phyloP scores from a whole-genome alignment of 2,113 vertebrate genomes.

The Acanthochromis polyacanthus region DNA sequence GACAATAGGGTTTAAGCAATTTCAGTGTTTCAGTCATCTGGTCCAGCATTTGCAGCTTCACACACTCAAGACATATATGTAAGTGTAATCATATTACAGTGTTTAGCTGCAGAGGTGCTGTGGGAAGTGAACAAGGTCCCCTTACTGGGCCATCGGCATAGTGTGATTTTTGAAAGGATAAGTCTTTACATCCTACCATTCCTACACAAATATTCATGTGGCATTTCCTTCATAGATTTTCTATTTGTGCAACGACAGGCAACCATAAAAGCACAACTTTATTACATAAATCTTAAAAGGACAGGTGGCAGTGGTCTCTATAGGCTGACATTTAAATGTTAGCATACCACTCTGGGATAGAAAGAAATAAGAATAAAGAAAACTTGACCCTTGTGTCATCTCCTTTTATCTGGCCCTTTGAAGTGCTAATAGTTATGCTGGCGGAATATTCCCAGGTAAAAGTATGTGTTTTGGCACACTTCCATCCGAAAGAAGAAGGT shows the following conservation, averaged over 20 bases:
- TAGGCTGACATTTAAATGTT: slow-evolving; percentile 12
- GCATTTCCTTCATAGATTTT: not conserved
- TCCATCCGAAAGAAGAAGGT: slow-evolving; percentile 2
- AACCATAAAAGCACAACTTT: not conserved
- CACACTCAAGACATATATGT: not conserved
- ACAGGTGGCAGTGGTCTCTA: not conserved
- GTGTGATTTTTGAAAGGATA: slow-evolving; percentile 16
- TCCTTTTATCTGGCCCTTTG: slow-evolving; percentile 2
- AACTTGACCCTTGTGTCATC: not conserved
- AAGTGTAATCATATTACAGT: slow-evolving; percentile 8
- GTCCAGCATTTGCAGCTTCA: not conserved
- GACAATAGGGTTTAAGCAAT: not conserved
- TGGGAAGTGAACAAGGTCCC: not conserved
- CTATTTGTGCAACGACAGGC: not conserved
- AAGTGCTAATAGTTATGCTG: slow-evolving; percentile 15
- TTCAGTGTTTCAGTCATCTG: slow-evolving; percentile 2
- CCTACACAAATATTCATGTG: not conserved
- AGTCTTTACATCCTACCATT: not conserved
- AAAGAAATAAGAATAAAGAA: not conserved
- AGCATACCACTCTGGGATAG: not conserved
- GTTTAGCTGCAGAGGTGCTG: not conserved
- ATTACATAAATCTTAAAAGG: not conserved
- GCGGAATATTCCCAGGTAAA: slow-evolving; percentile 9
- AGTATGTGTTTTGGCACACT: slow-evolving; percentile 1
- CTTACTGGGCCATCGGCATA: not conserved